Percentiles rank a stretch among this genome's conserved stretches.
Conservation (phyloP, 2,113 vertebrate species). For the Romanogobio albipinnatus region DNA sequence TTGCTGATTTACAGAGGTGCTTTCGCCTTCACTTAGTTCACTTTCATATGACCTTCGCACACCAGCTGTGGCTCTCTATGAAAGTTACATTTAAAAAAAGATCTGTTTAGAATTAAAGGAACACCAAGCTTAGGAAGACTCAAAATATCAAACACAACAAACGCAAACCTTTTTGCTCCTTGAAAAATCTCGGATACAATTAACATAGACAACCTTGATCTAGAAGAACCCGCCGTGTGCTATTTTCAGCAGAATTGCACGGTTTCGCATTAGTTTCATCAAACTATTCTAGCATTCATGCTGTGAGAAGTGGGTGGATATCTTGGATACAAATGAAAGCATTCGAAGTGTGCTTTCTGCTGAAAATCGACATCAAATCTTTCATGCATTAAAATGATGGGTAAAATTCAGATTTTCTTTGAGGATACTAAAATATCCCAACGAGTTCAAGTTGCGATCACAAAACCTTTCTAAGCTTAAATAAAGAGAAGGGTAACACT, state of each 20-base stretch:
- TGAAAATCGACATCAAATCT: neutral
- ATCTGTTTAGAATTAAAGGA: constrained; percentile 17
- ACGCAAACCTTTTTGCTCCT: neutral
- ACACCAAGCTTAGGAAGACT: neutral
- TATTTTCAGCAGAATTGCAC: constrained; percentile 9
- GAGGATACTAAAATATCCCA: no score
- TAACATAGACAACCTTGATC: neutral
- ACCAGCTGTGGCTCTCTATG: constrained; percentile 61
- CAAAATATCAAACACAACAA: neutral
- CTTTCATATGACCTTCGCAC: constrained; percentile 57
- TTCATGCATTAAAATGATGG: no score
- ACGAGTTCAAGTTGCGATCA: neutral
- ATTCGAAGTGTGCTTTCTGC: constrained; percentile 46
- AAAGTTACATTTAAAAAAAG: constrained; percentile 38
- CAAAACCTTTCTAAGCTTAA: neutral
- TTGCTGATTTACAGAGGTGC: constrained; percentile 54
- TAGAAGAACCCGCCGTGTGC: neutral
- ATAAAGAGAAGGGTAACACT: neutral
- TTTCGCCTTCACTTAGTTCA: constrained; percentile 55
- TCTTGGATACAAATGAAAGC: constrained; percentile 38
- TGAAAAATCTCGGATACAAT: neutral
- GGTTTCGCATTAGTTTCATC: constrained; percentile 39
- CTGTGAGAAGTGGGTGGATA: constrained; percentile 34
- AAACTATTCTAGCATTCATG: constrained; percentile 8
- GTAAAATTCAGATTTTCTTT: no score